A percentile compares a stretch with the other conserved stretches of the same genome.
phyloP scores from a whole-genome alignment of 2,797 vertebrate species.

The Rhodeus uyekii region DNA sequence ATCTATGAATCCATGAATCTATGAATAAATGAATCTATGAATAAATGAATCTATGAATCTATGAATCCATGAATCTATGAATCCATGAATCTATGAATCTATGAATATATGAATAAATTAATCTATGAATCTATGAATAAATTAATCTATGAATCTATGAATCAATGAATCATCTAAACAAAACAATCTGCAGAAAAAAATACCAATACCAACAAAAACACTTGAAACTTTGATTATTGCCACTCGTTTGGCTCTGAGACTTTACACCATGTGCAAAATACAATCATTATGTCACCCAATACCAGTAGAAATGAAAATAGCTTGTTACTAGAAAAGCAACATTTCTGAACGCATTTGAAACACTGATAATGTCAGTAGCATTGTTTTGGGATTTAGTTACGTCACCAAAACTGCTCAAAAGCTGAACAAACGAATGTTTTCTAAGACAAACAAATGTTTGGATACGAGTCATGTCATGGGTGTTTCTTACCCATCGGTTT shows the following conservation, averaged over 20 bases:
- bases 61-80: no score
- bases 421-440: neutral
- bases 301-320: neutral
- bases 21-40: no score
- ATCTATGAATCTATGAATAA: no score
- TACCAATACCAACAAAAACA: neutral
- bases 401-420: neutral
- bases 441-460: neutral
- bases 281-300: neutral
- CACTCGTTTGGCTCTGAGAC: neutral
- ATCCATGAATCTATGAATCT: no score
- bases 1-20: no score
- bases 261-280: neutral
- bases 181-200: neutral
- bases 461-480: neutral
- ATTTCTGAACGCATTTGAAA: neutral
- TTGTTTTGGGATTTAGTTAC: neutral
- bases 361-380: neutral
- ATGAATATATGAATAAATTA: no score
- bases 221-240: neutral
- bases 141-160: no score
- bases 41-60: no score
- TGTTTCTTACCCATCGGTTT: constrained; percentile 75
- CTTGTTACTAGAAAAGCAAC: neutral
- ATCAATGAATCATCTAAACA: neutral